phyloP scores from a whole-genome alignment of 2,797 vertebrate species.

The Enteromius thamalakanensis region DNA sequence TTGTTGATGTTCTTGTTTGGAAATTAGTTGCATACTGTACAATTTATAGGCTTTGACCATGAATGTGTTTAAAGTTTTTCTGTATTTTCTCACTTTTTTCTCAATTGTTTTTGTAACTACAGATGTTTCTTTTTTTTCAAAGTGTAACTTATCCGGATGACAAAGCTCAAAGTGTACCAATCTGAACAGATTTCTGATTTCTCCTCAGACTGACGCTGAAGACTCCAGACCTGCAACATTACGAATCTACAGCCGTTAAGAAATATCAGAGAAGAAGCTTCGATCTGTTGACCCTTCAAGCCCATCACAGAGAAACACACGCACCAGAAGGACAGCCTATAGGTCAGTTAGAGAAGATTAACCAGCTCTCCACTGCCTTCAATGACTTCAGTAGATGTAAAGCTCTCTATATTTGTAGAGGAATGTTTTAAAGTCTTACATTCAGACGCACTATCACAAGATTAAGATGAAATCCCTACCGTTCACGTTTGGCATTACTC shows the following conservation, averaged over 20 bases:
- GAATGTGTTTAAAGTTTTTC: too few relatives aligned
- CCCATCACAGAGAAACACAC: neutral
- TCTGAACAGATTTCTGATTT: neutral
- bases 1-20: too few relatives aligned
- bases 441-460: neutral
- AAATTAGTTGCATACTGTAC: too few relatives aligned
- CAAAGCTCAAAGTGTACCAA: neutral
- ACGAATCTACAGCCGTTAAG: neutral
- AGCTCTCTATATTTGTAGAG: neutral
- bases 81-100: too few relatives aligned
- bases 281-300: slow-evolving; percentile 61
- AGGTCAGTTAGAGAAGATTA: neutral
- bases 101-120: too few relatives aligned
- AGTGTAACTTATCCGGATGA: too few relatives aligned
- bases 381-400: neutral
- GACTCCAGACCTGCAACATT: neutral
- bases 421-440: neutral
- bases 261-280: slow-evolving; percentile 63
- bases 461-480: neutral
- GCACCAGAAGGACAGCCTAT: neutral
- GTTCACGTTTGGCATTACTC: neutral
- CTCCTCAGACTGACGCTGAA: neutral
- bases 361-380: neutral
- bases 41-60: too few relatives aligned
- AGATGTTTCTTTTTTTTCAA: too few relatives aligned